Evolutionary conservation across 2,888 invertebrate species (phyloP).

Genomic region (Ametastegia equiseti): DNA sequence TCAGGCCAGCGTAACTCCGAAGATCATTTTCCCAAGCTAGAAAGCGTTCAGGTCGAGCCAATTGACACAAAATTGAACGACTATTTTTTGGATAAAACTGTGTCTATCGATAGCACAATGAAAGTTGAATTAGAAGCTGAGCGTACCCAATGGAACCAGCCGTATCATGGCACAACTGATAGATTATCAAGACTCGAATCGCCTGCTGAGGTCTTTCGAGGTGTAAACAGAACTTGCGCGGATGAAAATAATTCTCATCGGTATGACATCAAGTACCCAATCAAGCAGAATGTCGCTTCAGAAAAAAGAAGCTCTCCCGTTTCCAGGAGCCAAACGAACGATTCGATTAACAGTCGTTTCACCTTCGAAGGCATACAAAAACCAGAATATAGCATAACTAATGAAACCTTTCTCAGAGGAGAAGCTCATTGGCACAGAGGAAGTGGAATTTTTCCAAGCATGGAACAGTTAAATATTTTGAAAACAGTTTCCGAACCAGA

Average conservation of each 20-base stretch:
- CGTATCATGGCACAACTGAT: not conserved
- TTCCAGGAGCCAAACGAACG: not conserved
- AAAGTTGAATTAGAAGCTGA: not conserved
- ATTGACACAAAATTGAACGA: not conserved
- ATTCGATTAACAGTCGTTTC: not conserved
- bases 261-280: not conserved
- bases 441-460: not conserved
- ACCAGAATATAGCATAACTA: not conserved
- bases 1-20: not conserved
- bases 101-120: slow-evolving; percentile 5
- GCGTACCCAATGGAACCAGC: not conserved
- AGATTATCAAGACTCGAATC: not conserved
- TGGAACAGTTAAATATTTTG: slow-evolving; percentile 1
- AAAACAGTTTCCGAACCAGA: not conserved
- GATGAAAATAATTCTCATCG: not conserved
- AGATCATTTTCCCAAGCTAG: not conserved
- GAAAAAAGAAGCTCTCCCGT: not conserved
- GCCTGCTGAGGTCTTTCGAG: not conserved
- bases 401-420: not conserved
- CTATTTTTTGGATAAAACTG: slow-evolving; percentile 32
- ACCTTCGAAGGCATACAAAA: slow-evolving; percentile 1
- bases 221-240: not conserved
- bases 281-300: not conserved
- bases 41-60: slow-evolving; percentile 2
- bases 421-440: not conserved